Evolutionary conservation across 2,797 vertebrate genomes (phyloP), one percentile per base, ranked within the genome.

Genomic region (Philypnodon macrostomus): DNA sequence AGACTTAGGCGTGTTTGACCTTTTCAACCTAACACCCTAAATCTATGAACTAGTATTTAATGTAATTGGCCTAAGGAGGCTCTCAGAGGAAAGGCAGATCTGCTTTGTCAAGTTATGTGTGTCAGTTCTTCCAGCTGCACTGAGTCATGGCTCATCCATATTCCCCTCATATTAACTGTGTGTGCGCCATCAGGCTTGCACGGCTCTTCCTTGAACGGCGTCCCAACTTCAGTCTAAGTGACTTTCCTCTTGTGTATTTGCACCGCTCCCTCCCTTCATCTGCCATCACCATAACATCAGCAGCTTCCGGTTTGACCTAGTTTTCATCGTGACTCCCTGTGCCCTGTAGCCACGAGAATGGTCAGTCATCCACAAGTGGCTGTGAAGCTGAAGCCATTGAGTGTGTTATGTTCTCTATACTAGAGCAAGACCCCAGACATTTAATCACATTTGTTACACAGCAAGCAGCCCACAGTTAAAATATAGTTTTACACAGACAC

Each of bases 271-370:
- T 44, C 8, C 45, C 42, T 59, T 75, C 40, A 64, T 58, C 47
- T 57, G 29, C 35, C 66, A 63, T 55, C 58, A 46, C 44, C 23
- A 67, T 67, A 42, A 72, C 67, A 75, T 64, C 63, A 57, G 17
- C 48, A 58, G 3, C 6, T 49, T 57, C 24, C 6, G 32, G 46
- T 61, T 55, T 73, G 76, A 78, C 79, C 78, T 57, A 81, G 46
- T 77, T 84, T n/a, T 69, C 26, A 42, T 17, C 18, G 26, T 53
- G 34, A 31, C 15, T 31, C 24, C 60, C 49, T 0, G 6, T 35
- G 50, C 19, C 52, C 32, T 46, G 56, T 30, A 19, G 29, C 37
- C 67, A 26, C 44, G 34, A 56, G 53, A 15, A 50, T 38, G 5
- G 47, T 62, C 21, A 2, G 30, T 37, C 21, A 31, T 64, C 41